Percentiles rank a stretch among this genome's conserved stretches.
These are phyloP conservation scores for Bactericera cockerelli DNA, from an alignment of 1,140 invertebrate genomes.

Conservation along the genomic window DNA sequence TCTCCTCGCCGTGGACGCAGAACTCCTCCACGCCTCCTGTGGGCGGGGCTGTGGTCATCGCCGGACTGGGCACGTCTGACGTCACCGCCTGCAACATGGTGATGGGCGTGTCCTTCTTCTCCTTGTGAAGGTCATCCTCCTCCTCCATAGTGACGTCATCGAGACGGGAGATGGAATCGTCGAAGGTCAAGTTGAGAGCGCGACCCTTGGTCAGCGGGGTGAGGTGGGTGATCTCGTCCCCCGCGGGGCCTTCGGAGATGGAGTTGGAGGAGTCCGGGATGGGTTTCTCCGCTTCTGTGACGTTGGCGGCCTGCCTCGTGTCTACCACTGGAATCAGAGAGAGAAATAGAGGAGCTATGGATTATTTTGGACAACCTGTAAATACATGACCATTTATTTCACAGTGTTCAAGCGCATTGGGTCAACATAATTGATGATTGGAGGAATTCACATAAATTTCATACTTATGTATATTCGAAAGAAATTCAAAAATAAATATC, in stretches of 20 bases:
- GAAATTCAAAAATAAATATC: no score
- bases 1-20: neutral
- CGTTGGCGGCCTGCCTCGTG: slow-evolving; percentile 6
- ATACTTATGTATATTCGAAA: no score
- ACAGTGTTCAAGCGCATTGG: no score
- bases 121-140: slow-evolving; percentile 33
- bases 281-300: slow-evolving; percentile 11
- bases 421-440: no score
- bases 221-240: no score
- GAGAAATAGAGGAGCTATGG: neutral
- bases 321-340: neutral
- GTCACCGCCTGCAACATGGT: slow-evolving; percentile 19
- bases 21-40: slow-evolving; percentile 22
- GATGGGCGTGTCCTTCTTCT: neutral
- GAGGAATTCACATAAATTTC: no score
- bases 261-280: no score
- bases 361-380: neutral
- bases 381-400: no score
- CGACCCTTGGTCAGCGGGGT: slow-evolving; percentile 19
- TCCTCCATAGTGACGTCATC: slow-evolving; percentile 52
- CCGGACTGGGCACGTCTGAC: slow-evolving; percentile 23
- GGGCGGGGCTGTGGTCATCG: slow-evolving; percentile 21
- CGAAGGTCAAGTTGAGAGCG: slow-evolving; percentile 29
- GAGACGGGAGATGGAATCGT: slow-evolving; percentile 27
- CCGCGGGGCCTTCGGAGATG: no score